Evolutionary conservation across 2,888 invertebrate species (phyloP).

Genomic region (Dyspetes luteomarginatus): DNA sequence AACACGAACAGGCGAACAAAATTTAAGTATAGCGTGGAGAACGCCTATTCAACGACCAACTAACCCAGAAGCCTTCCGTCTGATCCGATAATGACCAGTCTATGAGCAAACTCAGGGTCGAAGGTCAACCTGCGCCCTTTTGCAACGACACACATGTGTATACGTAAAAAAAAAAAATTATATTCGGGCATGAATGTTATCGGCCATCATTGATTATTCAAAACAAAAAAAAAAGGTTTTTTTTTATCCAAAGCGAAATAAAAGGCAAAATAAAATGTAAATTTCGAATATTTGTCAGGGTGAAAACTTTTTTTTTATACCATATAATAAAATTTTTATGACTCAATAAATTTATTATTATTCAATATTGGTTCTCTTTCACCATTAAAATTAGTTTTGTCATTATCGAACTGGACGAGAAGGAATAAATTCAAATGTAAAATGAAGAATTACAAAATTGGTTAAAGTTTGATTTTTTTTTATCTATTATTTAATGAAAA

Average conservation of each 20-base stretch:
- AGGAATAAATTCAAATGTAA: too few species aligned
- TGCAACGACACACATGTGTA: neutral
- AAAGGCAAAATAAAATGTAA: neutral
- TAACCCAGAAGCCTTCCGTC: conserved; percentile 57
- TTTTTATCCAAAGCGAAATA: neutral
- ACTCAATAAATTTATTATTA: too few species aligned
- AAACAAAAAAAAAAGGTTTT: neutral
- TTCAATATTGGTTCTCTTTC: too few species aligned
- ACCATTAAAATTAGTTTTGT: too few species aligned
- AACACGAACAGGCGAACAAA: neutral
- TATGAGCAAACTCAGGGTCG: conserved; percentile 14
- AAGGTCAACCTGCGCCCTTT: conserved; percentile 44
- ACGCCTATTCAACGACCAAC: conserved; percentile 46
- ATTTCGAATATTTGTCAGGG: neutral
- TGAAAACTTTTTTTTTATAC: neutral
- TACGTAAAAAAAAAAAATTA: neutral
- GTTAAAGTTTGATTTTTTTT: too few species aligned
- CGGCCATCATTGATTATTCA: neutral
- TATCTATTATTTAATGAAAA: too few species aligned
- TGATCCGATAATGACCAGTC: conserved; percentile 55
- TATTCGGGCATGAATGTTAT: neutral
- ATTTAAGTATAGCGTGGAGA: conserved; percentile 1
- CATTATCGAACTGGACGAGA: too few species aligned
- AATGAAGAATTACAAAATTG: too few species aligned
- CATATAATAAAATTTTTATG: too few species aligned